A percentile compares a stretch with the other conserved stretches of the same genome.
These are phyloP conservation scores for Girardinichthys multiradiatus DNA, from an alignment of 2,113 vertebrate species.

Conservation along the genomic window DNA sequence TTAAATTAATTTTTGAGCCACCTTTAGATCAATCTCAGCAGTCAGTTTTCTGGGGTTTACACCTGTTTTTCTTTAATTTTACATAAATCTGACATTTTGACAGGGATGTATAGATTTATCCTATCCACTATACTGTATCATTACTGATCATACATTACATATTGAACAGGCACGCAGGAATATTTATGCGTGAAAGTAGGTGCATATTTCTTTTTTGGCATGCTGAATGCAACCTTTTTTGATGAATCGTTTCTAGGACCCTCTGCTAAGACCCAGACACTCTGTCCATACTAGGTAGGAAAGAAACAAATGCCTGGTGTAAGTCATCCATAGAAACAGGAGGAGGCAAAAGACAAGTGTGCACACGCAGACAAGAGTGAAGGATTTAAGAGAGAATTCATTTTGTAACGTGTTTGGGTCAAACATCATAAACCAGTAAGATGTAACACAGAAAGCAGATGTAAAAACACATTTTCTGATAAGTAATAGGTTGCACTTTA, in stretches of 20 bases:
- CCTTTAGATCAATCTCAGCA: no score
- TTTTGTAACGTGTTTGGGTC: constrained; percentile 11
- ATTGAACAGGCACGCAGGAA: no score
- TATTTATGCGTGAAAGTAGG: no score
- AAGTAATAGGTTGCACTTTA: background rate
- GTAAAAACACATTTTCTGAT: constrained; percentile 18
- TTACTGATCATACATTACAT: no score
- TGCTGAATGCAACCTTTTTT: constrained; percentile 1
- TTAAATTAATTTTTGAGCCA: no score
- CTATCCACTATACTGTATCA: no score
- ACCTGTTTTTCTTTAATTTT: no score
- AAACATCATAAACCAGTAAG: constrained; percentile 10
- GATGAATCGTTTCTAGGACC: constrained; percentile 34
- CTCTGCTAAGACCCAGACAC: no score
- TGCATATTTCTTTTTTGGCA: no score
- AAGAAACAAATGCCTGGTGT: constrained; percentile 46
- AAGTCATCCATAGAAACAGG: constrained; percentile 42
- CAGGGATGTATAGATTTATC: no score
- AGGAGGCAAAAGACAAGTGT: constrained; percentile 37
- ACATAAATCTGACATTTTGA: no score
- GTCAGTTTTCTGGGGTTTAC: no score
- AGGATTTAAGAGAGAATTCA: constrained; percentile 18
- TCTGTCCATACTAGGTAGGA: constrained; percentile 21
- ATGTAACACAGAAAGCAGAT: background rate
- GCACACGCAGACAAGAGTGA: constrained; percentile 17